Conservation (phyloP, 2,888 invertebrate genomes). For the Cabera pusaria region DNA sequence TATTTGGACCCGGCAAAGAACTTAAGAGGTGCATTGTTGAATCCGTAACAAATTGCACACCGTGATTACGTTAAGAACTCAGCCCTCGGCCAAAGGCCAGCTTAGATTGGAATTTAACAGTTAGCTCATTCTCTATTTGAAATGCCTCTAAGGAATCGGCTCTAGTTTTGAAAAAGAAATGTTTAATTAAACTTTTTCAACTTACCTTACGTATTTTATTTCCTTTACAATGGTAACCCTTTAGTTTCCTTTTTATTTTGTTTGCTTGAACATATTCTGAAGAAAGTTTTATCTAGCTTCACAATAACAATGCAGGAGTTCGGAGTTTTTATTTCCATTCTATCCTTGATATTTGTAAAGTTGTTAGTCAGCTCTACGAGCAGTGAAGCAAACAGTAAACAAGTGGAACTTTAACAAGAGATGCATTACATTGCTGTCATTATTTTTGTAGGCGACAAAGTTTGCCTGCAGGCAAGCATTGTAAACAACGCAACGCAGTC, state of each 20-base stretch:
- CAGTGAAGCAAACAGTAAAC: constrained; percentile 12
- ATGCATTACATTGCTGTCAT: constrained; percentile 33
- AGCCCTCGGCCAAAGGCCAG: constrained; percentile 48
- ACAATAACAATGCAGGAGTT: constrained; percentile 11
- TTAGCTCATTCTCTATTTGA: constrained; percentile 45
- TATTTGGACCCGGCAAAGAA: constrained; percentile 68
- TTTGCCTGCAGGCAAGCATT: constrained; percentile 46
- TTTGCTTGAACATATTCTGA: background rate
- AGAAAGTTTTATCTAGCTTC: background rate
- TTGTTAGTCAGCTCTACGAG: constrained; percentile 9
- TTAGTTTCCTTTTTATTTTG: background rate
- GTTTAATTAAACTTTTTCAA: constrained; percentile 34
- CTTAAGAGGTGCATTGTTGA: constrained; percentile 81
- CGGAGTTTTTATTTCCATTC: constrained; percentile 3
- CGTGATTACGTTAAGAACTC: constrained; percentile 73
- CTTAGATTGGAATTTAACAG: constrained; percentile 66
- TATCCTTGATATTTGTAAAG: constrained; percentile 13
- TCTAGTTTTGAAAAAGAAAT: constrained; percentile 23
- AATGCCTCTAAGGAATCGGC: constrained; percentile 38
- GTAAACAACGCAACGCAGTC: constrained; percentile 38
- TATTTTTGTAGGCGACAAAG: constrained; percentile 49
- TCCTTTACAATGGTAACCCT: background rate
- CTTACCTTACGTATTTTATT: background rate
- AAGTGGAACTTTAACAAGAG: constrained; percentile 22
- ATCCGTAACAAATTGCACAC: constrained; percentile 79